Evolutionary conservation across 2,888 invertebrate species (phyloP), one percentile per base, ranked within the genome.

Genomic region (Saturnia pavonia): DNA sequence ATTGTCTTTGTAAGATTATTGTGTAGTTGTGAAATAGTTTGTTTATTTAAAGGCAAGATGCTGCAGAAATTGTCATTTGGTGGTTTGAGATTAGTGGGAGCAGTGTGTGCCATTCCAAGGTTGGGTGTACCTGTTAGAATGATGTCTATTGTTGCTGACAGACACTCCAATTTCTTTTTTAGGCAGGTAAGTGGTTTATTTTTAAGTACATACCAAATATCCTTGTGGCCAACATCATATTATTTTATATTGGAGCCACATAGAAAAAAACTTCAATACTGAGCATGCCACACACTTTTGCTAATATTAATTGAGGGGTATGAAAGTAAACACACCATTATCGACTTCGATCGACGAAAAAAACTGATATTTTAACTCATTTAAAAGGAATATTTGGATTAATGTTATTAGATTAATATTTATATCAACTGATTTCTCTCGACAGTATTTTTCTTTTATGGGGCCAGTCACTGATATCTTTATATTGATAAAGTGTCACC

Each of bases 151-250:
- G 75, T 80, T 8, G 81, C 84, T 77, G 83, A 81, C 25, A 85
- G 78, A 34, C 82, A 79, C 2, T 78, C 83, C 0, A 82, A 82
- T 72, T 90, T 93, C 81, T 93, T 93, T 81, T 91, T 93, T 77
- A 90, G 92, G 81, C 92, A 93, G 89, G 92, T 92, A 74, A 80
- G 81, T 79, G 19, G n/a, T 68, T 19, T 43, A 69, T 16, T 27
- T 27, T 14, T 14, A 14, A 60, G 25, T 60, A 14, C 14, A 60
- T 27, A 14, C 25, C 1, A 27, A 3, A 27, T 51, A 19, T 19
- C 19, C 2, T 27, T 60, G 11, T 11, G 4, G 25, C n/a, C 11
- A 54, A 54, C 22, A 54, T 54, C 9, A 1, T 11, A 11, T 22
- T 12, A 1, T 22, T 65, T 68, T 22, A 9, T 27, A 54, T 27